phyloP scores from a whole-genome alignment of 2,797 vertebrate genomes.

The Catharus ustulatus region DNA sequence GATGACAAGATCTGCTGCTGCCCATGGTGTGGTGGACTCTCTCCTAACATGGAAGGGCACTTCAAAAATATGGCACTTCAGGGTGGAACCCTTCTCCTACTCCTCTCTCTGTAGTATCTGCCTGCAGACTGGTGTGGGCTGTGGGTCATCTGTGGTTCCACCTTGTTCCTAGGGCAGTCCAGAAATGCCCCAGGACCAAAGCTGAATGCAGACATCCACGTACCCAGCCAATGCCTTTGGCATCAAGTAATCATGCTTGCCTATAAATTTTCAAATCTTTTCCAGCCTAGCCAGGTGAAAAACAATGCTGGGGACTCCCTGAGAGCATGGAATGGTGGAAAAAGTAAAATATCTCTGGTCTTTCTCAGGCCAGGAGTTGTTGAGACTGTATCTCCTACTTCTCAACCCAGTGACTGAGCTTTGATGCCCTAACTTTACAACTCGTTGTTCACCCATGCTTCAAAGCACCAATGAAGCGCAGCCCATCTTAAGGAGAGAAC shows the following conservation, averaged over 20 bases:
- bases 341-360: neutral
- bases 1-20: neutral
- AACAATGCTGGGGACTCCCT: neutral
- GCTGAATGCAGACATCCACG: neutral
- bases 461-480: neutral
- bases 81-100: neutral
- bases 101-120: neutral
- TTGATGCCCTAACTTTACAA: neutral
- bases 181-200: neutral
- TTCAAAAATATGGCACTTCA: accelerated
- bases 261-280: neutral
- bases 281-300: neutral
- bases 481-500: neutral
- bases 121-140: neutral
- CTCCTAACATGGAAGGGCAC: neutral
- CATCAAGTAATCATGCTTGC: neutral
- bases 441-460: accelerated
- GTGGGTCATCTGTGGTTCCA: neutral
- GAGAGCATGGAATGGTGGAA: neutral
- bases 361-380: neutral
- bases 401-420: neutral
- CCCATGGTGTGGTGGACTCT: neutral
- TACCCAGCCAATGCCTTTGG: neutral
- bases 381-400: neutral
- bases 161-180: neutral